Percentiles rank a stretch among this genome's conserved stretches.
Conservation (phyloP, 2,113 vertebrate species). For the Desmodus rotundus region DNA sequence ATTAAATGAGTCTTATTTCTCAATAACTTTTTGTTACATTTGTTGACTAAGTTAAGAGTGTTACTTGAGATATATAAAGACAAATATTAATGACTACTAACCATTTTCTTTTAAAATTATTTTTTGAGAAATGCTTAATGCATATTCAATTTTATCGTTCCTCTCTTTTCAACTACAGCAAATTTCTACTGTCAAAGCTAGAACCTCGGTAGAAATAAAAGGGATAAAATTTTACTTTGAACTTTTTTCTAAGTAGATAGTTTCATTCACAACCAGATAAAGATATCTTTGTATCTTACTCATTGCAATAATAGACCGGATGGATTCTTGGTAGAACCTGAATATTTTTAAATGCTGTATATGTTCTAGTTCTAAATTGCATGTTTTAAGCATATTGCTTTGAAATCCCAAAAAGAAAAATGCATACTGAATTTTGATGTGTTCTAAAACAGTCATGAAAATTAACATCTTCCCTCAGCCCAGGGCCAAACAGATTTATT, state of each 20-base stretch:
- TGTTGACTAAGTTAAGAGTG: conserved; percentile 31
- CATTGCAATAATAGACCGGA: conserved; percentile 77
- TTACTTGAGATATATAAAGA: conserved; percentile 23
- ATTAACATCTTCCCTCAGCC: conserved; percentile 77
- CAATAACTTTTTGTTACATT: not conserved
- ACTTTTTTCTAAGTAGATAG: conserved; percentile 62
- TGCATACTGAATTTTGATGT: conserved; percentile 77
- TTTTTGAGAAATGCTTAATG: conserved; percentile 32
- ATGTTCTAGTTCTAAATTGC: conserved; percentile 76
- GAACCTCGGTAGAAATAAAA: conserved; percentile 35
- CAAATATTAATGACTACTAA: conserved; percentile 3
- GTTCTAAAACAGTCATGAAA: conserved; percentile 76
- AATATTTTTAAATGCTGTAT: conserved; percentile 77
- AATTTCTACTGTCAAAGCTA: conserved; percentile 31
- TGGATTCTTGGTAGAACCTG: conserved; percentile 75
- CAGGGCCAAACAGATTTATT: conserved; percentile 77
- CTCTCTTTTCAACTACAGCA: not conserved
- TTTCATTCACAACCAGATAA: conserved; percentile 75
- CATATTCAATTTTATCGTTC: not conserved
- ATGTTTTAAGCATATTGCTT: conserved; percentile 78
- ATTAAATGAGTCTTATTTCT: not conserved
- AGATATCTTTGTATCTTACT: conserved; percentile 71
- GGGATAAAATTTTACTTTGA: conserved; percentile 48
- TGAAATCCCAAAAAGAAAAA: conserved; percentile 74
- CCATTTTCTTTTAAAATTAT: conserved; percentile 28